Base-by-base conservation (phyloP, 2,888 invertebrate species). In the Platypus cylindrus region DNA sequence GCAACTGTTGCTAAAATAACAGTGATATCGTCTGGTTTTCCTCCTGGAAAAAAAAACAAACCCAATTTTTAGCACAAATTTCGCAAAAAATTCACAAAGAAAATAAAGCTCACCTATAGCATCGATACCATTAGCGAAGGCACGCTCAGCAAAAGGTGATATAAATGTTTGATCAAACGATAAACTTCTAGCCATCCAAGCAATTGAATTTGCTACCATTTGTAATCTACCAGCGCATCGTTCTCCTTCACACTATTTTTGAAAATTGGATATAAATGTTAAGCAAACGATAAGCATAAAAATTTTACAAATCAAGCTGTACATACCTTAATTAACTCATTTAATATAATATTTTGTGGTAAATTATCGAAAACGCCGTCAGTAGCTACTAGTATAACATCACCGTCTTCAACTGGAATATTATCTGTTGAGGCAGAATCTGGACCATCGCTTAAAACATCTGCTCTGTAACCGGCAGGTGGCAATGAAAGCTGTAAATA, bases 341-440 rank as follows among this genome's bases (percentile, higher is more conserved):
- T 79, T 48, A 94, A 70, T 53, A 97, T 73, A 58, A 93, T 72
- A 46, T 81, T 78, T 53, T 90, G 90, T 40, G 93, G 91, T 51
- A 97, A 80, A 66, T 97, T 97, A 67, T 98, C 97, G 66, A 97
- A 98, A 36, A 98, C 86, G 34, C 97, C 97, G 65, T 98, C 97
- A 1, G 97, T 97, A 15, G 94, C 97, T 34, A 95, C 75, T 23
- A 95, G 71, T 53, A 95, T 87, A 33, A 89, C 86, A 64, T 95
- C 95, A 32, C 94, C 93, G 55, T 90, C 84, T 62, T 86, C 80
- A 3, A 86, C 89, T 2, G 76, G 74, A 60, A 93, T 89, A 58
- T 85, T 81, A 14, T 84, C 76, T 24, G 83, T 85, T 45, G 86
- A 84, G 13, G 94, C 93, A 30, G 89, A 81, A 53, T 91, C 89